phyloP scores from a whole-genome alignment of 2,113 vertebrate species.

The Cynoglossus semilaevis region DNA sequence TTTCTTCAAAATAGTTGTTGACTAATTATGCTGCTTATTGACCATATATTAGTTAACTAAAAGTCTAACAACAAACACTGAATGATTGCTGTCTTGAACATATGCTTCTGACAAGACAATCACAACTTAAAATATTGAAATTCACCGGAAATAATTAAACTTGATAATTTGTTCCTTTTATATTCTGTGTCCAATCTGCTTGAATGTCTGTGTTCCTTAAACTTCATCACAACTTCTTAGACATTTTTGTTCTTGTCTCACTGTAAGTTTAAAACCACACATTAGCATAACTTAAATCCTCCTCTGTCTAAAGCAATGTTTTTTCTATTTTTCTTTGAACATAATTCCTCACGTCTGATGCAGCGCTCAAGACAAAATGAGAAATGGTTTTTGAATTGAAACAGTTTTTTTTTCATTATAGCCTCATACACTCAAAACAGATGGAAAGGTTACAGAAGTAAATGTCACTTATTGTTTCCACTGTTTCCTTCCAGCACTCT shows the following conservation, averaged over 20 bases:
- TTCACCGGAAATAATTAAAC: no score
- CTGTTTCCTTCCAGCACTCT: conserved; percentile 26
- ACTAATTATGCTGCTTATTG: no score
- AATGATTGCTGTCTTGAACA: no score
- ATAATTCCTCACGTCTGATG: conserved; percentile 37
- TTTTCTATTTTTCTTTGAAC: background rate
- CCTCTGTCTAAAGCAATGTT: conserved; percentile 20
- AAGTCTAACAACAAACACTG: no score
- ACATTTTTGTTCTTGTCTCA: background rate
- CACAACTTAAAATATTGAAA: no score
- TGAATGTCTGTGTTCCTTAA: background rate
- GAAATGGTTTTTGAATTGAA: conserved; percentile 63
- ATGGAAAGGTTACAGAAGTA: conserved; percentile 48
- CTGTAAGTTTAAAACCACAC: background rate
- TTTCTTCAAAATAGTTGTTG: no score
- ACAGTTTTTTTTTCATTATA: conserved; percentile 64
- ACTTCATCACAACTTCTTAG: background rate
- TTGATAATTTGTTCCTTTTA: background rate
- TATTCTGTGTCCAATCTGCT: background rate
- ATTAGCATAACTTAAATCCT: conserved; percentile 37
- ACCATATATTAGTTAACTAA: no score
- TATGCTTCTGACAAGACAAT: no score
- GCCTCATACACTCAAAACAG: conserved; percentile 20
- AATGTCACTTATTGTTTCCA: conserved; percentile 64
- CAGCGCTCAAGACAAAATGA: conserved; percentile 31